A percentile compares a stretch with the other conserved stretches of the same genome.
Conservation (phyloP, 2,797 vertebrate genomes). For the Scomberomorus guttatus region DNA sequence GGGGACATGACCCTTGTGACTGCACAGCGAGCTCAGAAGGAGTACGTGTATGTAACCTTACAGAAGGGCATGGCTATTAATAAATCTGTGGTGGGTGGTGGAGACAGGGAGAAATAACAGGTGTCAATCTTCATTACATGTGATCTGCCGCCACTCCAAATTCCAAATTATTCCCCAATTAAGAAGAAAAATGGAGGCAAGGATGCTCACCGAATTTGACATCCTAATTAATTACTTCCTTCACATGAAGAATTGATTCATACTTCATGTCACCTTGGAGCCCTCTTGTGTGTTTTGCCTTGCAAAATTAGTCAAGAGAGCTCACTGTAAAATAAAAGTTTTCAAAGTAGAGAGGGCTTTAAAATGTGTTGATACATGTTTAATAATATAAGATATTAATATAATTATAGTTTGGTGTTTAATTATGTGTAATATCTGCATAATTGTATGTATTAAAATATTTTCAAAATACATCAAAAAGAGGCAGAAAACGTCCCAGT, state of each 20-base stretch:
- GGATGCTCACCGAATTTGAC: conserved; percentile 82
- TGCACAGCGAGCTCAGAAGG: conserved; percentile 36
- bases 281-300: conserved; percentile 60
- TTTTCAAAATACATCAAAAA: conserved; percentile 37
- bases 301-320: conserved; percentile 57
- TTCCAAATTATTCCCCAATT: conserved; percentile 86
- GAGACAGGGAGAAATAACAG: conserved; percentile 81
- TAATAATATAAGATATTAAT: not conserved
- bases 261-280: conserved; percentile 82
- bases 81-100: conserved; percentile 59
- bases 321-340: conserved; percentile 48
- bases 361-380: conserved; percentile 28
- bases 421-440: conserved; percentile 17
- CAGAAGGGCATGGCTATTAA: conserved; percentile 74
- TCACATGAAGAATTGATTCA: conserved; percentile 81
- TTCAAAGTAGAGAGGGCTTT: conserved; percentile 22
- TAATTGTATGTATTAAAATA: conserved; percentile 27
- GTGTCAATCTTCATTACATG: conserved; percentile 86
- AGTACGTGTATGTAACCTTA: conserved; percentile 67
- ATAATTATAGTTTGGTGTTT: conserved; percentile 33
- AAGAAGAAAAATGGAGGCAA: conserved; percentile 84
- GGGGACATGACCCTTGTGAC: conserved; percentile 57
- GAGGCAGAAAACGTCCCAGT: conserved; percentile 37
- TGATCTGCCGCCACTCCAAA: conserved; percentile 82
- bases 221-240: conserved; percentile 86